A percentile compares a stretch with the other conserved stretches of the same genome.
Evolutionary conservation across 2,888 invertebrate species (phyloP).

Genomic region (Parnassius smintheus): DNA sequence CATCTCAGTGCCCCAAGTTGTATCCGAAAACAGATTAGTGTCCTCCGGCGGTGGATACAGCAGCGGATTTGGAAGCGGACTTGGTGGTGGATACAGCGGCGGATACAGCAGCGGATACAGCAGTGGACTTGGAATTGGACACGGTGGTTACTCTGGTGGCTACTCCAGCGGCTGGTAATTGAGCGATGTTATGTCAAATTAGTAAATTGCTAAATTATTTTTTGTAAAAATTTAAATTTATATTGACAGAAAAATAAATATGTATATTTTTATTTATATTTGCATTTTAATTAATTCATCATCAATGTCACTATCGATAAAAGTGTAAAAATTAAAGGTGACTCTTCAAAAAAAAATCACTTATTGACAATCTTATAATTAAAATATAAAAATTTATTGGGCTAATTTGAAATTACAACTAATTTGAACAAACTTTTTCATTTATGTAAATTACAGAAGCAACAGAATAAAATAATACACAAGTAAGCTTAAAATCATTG

Average conservation of each 20-base stretch:
- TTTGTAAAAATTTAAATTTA: not conserved
- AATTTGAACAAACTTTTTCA: too few species aligned
- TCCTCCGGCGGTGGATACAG: constrained; percentile 38
- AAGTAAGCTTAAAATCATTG: too few species aligned
- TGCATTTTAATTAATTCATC: not conserved
- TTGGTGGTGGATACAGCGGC: too few species aligned
- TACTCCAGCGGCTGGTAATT: not conserved
- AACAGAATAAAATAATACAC: too few species aligned
- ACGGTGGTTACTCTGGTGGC: constrained; percentile 18
- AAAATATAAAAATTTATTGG: too few species aligned
- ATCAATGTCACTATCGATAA: too few species aligned
- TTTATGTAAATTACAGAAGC: too few species aligned
- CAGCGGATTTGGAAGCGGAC: too few species aligned
- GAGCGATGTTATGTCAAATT: not conserved
- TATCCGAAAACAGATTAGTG: constrained; percentile 47
- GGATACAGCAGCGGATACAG: constrained; percentile 33
- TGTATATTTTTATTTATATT: not conserved
- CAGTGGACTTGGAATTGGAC: constrained; percentile 18
- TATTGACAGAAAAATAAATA: not conserved
- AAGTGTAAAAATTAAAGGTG: too few species aligned
- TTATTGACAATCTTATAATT: too few species aligned
- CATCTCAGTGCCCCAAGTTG: constrained; percentile 51
- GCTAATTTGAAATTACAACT: too few species aligned
- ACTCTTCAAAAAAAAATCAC: too few species aligned
- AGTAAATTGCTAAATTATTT: not conserved